phyloP scores from a whole-genome alignment of 2,888 invertebrate genomes.

The Mycogona germanica region DNA sequence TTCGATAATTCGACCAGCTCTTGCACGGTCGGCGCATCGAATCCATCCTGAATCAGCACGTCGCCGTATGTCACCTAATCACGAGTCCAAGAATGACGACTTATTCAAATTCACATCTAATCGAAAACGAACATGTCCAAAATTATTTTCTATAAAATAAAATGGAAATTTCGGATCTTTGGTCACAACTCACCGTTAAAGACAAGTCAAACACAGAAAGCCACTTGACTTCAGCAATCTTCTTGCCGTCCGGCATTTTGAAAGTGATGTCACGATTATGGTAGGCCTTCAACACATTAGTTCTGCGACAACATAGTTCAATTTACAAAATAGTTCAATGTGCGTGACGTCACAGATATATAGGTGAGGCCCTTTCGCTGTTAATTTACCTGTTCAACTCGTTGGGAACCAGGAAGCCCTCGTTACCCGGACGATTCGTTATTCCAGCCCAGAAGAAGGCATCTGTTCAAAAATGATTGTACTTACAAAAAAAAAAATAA shows the following conservation, averaged over 20 bases:
- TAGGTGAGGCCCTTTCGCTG: no score
- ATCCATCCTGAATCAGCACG: slow-evolving; percentile 77
- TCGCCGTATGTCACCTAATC: slow-evolving; percentile 57
- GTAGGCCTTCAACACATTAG: slow-evolving; percentile 72
- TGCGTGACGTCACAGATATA: no score
- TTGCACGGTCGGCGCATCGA: slow-evolving; percentile 67
- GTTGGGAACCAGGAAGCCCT: slow-evolving; percentile 83
- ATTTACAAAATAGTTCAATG: not conserved
- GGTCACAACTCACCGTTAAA: slow-evolving; percentile 47
- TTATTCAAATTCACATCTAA: no score
- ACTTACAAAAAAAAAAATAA: not conserved
- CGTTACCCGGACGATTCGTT: slow-evolving; percentile 64
- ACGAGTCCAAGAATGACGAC: not conserved
- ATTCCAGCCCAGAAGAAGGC: slow-evolving; percentile 88
- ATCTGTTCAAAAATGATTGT: slow-evolving; percentile 38
- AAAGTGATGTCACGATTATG: slow-evolving; percentile 72
- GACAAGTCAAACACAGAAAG: slow-evolving; percentile 75
- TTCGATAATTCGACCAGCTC: slow-evolving; percentile 46
- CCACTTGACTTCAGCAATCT: slow-evolving; percentile 78
- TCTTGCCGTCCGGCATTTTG: slow-evolving; percentile 69
- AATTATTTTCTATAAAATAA: no score
- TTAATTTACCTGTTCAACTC: slow-evolving; percentile 73
- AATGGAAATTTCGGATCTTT: no score
- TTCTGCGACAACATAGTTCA: slow-evolving; percentile 43
- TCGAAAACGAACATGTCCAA: no score